Evolutionary conservation across 2,888 invertebrate species (phyloP).

Genomic region (Phengaris alcon): DNA sequence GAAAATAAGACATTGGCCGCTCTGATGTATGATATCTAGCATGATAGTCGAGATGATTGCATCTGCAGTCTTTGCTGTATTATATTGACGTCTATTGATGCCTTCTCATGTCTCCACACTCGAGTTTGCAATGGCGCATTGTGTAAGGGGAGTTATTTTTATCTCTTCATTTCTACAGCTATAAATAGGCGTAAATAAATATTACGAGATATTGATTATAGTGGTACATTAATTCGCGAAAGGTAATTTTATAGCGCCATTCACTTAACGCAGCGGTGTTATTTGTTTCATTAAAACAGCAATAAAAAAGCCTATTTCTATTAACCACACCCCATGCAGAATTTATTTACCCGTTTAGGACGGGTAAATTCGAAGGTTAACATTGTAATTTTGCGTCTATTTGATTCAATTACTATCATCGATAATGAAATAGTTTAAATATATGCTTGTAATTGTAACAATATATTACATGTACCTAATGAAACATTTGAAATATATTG

Average conservation of each 20-base stretch:
- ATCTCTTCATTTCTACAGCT: too few species aligned
- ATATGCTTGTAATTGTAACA: too few species aligned
- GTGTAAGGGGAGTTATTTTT: too few species aligned
- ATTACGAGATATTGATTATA: not conserved
- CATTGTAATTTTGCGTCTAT: not conserved
- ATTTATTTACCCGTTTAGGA: slow-evolving; percentile 1
- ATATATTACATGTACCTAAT: too few species aligned
- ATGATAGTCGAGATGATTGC: too few species aligned
- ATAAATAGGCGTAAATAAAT: not conserved
- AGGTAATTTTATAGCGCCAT: slow-evolving; percentile 9
- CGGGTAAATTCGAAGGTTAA: not conserved
- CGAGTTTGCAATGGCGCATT: too few species aligned
- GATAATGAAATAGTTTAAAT: not conserved
- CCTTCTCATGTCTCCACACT: too few species aligned
- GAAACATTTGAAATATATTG: too few species aligned
- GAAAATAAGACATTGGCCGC: too few species aligned
- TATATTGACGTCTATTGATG: too few species aligned
- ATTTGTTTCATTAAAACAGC: not conserved
- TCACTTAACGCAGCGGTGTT: slow-evolving; percentile 4
- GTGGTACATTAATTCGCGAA: not conserved
- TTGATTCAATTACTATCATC: not conserved
- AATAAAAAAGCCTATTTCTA: slow-evolving; percentile 5
- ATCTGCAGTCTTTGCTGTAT: too few species aligned
- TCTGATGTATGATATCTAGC: too few species aligned
- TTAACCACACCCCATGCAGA: slow-evolving; percentile 4